Conservation (phyloP, 1,140 invertebrate species). For the Muscidifurax raptorellus region DNA sequence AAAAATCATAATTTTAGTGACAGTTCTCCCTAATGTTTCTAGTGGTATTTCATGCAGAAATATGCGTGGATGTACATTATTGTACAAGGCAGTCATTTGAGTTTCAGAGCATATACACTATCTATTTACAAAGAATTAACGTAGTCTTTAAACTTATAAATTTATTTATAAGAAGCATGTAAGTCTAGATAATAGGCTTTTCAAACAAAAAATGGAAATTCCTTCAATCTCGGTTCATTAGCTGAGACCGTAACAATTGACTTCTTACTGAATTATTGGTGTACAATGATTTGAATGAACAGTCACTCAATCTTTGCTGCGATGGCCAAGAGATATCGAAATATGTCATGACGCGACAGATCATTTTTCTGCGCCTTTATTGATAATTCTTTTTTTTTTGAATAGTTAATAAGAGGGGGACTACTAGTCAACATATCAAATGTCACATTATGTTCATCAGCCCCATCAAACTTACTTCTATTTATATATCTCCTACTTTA, state of each 20-base stretch:
- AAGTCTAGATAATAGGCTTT: slow-evolving; percentile 18
- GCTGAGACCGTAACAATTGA: slow-evolving; percentile 37
- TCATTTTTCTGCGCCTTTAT: slow-evolving; percentile 10
- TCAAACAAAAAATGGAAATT: background rate
- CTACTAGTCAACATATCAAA: slow-evolving; percentile 43
- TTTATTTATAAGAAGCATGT: slow-evolving; percentile 23
- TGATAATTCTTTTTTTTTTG: slow-evolving; percentile 28
- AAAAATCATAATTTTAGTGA: background rate
- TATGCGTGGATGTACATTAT: slow-evolving; percentile 31
- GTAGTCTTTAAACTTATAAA: slow-evolving; percentile 35
- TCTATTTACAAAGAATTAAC: slow-evolving; percentile 35
- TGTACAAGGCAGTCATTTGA: slow-evolving; percentile 47
- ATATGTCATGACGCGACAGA: slow-evolving; percentile 11
- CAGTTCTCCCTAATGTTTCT: slow-evolving; percentile 6
- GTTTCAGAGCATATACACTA: slow-evolving; percentile 47
- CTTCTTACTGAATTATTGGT: slow-evolving; percentile 30
- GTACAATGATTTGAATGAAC: slow-evolving; percentile 11
- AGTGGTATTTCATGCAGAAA: slow-evolving; percentile 7
- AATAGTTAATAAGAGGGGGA: slow-evolving; percentile 16
- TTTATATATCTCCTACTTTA: slow-evolving; percentile 20
- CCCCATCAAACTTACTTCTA: slow-evolving; percentile 8
- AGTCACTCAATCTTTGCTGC: background rate
- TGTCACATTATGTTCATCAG: slow-evolving; percentile 25
- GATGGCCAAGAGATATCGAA: slow-evolving; percentile 3
- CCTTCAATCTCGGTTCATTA: background rate